Conservation (phyloP, 1,140 invertebrate species). For the Caerostris extrusa region DNA sequence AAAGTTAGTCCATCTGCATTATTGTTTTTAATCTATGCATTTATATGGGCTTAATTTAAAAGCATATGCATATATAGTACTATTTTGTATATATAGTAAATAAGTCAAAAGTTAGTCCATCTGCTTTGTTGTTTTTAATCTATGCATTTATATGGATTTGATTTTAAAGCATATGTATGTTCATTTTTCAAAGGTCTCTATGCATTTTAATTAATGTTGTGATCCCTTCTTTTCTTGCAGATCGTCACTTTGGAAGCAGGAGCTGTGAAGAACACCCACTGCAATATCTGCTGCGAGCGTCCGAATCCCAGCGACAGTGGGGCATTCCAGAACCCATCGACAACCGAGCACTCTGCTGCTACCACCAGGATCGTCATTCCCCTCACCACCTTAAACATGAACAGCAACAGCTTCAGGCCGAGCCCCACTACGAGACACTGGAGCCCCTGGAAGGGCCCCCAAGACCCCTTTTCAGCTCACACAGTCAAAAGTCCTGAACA, state of each 20-base stretch:
- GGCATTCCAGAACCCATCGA: slow-evolving; percentile 25
- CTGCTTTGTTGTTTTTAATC: no score
- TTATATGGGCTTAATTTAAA: no score
- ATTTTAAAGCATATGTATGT: no score
- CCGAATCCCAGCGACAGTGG: slow-evolving; percentile 63
- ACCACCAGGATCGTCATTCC: slow-evolving; percentile 65
- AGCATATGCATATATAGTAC: no score
- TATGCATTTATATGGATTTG: no score
- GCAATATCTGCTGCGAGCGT: slow-evolving; percentile 73
- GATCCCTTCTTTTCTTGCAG: not conserved
- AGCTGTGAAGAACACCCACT: slow-evolving; percentile 76
- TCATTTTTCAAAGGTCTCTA: no score
- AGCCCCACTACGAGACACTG: slow-evolving; percentile 76
- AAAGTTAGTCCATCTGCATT: no score
- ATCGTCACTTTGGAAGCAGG: slow-evolving; percentile 74
- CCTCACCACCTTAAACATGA: slow-evolving; percentile 65
- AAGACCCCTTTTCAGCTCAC: slow-evolving; percentile 72
- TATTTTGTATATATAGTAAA: no score
- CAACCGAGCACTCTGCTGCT: slow-evolving; percentile 69
- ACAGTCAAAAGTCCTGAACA: slow-evolving; percentile 70
- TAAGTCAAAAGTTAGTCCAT: no score
- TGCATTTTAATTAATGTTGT: not conserved
- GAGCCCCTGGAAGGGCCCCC: slow-evolving; percentile 72
- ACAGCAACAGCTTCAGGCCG: slow-evolving; percentile 54
- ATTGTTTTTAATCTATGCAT: no score